Evolutionary conservation across 2,888 invertebrate species (phyloP).

Genomic region (Rhagonycha fulva): DNA sequence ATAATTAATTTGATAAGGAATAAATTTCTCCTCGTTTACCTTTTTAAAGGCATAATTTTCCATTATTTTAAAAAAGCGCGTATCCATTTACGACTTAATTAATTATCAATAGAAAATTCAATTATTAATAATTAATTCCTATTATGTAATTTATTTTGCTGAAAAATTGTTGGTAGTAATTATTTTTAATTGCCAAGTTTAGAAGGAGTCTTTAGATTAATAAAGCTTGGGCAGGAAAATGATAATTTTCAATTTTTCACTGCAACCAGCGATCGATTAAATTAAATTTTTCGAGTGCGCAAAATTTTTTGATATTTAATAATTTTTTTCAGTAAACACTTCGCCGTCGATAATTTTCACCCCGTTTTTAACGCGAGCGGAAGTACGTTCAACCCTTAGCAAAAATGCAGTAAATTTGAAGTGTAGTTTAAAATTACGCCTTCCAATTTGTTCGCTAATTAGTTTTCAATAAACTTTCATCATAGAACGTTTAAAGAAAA

Average conservation of each 20-base stretch:
- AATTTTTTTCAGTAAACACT: neutral
- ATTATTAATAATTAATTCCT: neutral
- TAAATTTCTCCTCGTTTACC: neutral
- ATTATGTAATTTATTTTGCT: neutral
- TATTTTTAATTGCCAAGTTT: neutral
- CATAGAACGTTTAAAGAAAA: neutral
- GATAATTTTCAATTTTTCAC: neutral
- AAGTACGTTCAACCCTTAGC: neutral
- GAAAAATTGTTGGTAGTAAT: neutral
- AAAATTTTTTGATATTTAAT: neutral
- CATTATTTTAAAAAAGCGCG: neutral
- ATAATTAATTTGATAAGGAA: neutral
- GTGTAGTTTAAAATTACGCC: neutral
- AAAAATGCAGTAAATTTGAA: neutral
- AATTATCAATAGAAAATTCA: neutral
- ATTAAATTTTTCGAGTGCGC: neutral
- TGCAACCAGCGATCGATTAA: neutral
- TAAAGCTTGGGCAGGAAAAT: neutral
- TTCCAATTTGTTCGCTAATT: neutral
- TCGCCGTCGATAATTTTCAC: neutral
- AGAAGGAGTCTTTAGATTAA: neutral
- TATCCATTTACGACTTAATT: neutral
- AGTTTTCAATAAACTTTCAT: neutral
- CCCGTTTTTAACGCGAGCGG: neutral
- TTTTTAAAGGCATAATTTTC: neutral